A percentile compares a stretch with the other conserved stretches of the same genome.
Evolutionary conservation across 2,888 invertebrate genomes (phyloP).

Genomic region (Agrochola circellaris): DNA sequence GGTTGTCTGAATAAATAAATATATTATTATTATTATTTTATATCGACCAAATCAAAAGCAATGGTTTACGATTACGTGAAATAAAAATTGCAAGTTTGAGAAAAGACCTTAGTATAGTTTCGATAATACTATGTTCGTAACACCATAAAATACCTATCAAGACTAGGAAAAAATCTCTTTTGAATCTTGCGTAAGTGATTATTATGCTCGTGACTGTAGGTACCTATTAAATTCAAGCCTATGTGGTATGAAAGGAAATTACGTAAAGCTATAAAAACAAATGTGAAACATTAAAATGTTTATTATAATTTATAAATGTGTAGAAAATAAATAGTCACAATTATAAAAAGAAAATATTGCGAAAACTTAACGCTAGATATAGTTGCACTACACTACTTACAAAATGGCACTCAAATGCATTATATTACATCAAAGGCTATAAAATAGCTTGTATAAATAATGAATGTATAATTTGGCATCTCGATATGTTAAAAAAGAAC

Average conservation of each 20-base stretch:
- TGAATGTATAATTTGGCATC: constrained; percentile 84
- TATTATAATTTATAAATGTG: constrained; percentile 30
- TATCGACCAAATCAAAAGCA: too few relatives aligned
- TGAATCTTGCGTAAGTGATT: neutral
- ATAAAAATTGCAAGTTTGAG: too few relatives aligned
- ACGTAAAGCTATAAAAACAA: neutral
- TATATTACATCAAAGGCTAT: constrained; percentile 70
- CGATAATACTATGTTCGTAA: neutral
- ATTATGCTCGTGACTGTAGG: neutral
- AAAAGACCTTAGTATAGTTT: neutral
- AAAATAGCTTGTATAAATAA: constrained; percentile 72
- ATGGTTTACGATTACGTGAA: too few relatives aligned
- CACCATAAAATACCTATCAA: neutral
- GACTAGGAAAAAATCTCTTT: neutral
- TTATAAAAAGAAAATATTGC: constrained; percentile 74
- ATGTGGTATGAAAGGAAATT: neutral
- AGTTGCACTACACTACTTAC: constrained; percentile 84
- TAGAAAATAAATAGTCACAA: constrained; percentile 73
- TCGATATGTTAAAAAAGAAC: constrained; percentile 82
- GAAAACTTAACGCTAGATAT: constrained; percentile 76
- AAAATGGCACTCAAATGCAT: constrained; percentile 84
- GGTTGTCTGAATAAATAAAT: too few relatives aligned
- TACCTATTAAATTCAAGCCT: neutral
- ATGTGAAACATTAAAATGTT: constrained; percentile 38
- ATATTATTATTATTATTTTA: too few relatives aligned